Conservation (phyloP, 37 sponge, comb jelly and placozoan genomes). For the Chondrosia reniformis region DNA sequence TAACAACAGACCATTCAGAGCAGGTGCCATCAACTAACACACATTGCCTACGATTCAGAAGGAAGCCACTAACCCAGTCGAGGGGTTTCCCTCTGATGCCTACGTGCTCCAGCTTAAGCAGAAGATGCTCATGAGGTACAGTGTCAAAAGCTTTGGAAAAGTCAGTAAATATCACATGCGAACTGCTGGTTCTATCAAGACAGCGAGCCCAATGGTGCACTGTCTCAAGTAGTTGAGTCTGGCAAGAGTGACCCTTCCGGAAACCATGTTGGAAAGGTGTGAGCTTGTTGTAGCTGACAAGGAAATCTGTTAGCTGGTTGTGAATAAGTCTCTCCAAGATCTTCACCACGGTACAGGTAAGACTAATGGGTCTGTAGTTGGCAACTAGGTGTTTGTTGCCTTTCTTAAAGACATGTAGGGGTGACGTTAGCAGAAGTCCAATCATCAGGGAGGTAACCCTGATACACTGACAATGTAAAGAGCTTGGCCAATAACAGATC, state of each 20-base stretch:
- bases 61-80: not conserved
- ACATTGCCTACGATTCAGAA: conserved; percentile 1
- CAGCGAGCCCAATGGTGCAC: conserved; percentile 28
- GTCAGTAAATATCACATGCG: conserved; percentile 29
- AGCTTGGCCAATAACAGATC: conserved; percentile 12
- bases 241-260: conserved; percentile 5
- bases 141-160: conserved; percentile 38
- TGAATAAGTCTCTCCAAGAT: conserved; percentile 14
- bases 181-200: not conserved
- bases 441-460: conserved; percentile 21
- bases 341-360: conserved; percentile 18
- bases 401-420: conserved; percentile 38
- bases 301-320: not conserved
- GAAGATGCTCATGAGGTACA: conserved; percentile 20
- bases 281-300: not conserved
- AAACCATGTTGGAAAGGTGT: conserved; percentile 24
- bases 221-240: conserved; percentile 27
- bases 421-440: conserved; percentile 29
- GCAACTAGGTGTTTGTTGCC: conserved; percentile 28
- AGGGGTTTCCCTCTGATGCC: conserved; percentile 11
- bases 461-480: conserved; percentile 1
- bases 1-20: conserved; percentile 3
- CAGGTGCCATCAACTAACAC: conserved; percentile 23
- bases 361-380: conserved; percentile 44
- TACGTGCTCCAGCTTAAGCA: conserved; percentile 27